Base-by-base conservation (phyloP, 2,888 invertebrate species). In the Chydorus sphaericus region DNA sequence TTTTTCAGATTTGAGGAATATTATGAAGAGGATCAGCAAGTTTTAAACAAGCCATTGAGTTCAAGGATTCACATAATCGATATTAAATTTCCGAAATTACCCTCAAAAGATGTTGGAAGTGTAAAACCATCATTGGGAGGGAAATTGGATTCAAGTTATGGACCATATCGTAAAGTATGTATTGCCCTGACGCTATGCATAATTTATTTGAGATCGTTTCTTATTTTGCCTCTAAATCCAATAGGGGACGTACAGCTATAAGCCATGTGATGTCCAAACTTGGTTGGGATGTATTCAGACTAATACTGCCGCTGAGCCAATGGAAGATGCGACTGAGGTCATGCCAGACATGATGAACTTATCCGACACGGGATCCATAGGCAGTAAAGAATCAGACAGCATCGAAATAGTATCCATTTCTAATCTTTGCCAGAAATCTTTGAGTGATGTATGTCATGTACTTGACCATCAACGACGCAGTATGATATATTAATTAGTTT, bases 251-350 rank as follows among this genome's bases (percentile, higher is more conserved):
- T 30, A 54, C 26, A 36, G 48, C 29, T 50, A 16, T 29, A 54
- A 54, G 23, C 54, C 54, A 4, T 54, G 54, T 29, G 44, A 54
- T 37, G 54, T 54, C 16, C 54, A 54, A 23, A 54, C 44, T 29
- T 54, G 54, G 54, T 29, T 54, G 28, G 54, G 33, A 4, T 36
- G 36, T 10, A 14, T 54, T 23, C 39, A 44, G 38, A 29, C 31
- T 2, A 44, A 54, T 30, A 54, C 54, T 28, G 39, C 44, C 16
- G 28, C 29, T 44, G 54, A 50, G 30, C 48, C 48, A 14, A 29
- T 50, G 29, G 50, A 50, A 3, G n/a, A n/a, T 10, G 50, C 28
- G 26, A 30, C 48, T 26, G 54, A 44, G 10, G 18, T 33, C 1
- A 30, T 33, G 16, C 23, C 36, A 23, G 33, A 36, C 1, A 37